Conservation (phyloP, 2,797 vertebrate species). For the Rhyacichthys aspro region DNA sequence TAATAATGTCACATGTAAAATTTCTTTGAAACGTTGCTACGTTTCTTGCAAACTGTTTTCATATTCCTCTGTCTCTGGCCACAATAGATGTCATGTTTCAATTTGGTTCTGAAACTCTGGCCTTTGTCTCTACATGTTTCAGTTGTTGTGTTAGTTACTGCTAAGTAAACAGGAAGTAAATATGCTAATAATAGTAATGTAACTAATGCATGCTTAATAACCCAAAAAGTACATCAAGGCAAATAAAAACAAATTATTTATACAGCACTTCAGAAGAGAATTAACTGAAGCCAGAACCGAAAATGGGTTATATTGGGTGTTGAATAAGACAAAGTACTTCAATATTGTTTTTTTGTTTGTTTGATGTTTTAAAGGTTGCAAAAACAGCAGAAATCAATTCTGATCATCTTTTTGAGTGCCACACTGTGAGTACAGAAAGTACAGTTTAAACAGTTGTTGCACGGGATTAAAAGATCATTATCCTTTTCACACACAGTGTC, state of each 20-base stretch:
- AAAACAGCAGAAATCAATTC: not conserved
- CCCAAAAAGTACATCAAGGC: not conserved
- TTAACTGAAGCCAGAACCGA: no score
- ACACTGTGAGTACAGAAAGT: not conserved
- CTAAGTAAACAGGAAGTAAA: not conserved
- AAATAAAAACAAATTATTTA: no score
- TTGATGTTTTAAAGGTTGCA: no score
- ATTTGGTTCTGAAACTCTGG: not conserved
- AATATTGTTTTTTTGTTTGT: no score
- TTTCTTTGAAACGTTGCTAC: no score
- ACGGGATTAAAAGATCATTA: slow-evolving; percentile 3
- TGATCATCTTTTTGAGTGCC: not conserved
- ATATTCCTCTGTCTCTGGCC: not conserved
- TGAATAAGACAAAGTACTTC: no score
- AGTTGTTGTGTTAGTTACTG: not conserved
- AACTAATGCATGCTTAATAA: not conserved
- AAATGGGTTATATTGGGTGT: no score
- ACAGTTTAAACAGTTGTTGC: slow-evolving; percentile 10
- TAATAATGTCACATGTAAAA: no score
- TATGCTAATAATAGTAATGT: slow-evolving; percentile 3
- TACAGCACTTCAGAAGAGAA: no score
- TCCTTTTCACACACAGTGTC: not conserved
- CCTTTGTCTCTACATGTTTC: slow-evolving; percentile 2
- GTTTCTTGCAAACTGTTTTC: not conserved
- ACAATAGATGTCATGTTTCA: not conserved